phyloP scores from a whole-genome alignment of 2,797 vertebrate species.

The Enteromius thamalakanensis region DNA sequence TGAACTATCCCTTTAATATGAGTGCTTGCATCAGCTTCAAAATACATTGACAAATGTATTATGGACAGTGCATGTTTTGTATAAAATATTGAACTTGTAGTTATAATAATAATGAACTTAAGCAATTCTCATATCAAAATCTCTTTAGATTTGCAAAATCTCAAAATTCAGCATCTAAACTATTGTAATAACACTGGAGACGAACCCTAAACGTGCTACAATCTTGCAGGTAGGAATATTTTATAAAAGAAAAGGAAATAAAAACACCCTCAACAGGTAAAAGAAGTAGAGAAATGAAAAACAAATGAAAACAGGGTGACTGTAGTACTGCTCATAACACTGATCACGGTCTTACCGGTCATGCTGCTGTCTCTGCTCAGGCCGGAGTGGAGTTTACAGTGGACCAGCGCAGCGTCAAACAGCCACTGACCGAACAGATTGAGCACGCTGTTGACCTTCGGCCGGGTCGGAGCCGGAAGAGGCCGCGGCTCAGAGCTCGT shows the following conservation, averaged over 20 bases:
- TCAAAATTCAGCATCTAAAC: slow-evolving; percentile 28
- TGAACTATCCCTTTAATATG: not conserved
- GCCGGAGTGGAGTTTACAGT: slow-evolving; percentile 86
- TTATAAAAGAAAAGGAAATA: slow-evolving; percentile 56
- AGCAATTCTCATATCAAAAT: not conserved
- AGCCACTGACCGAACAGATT: slow-evolving; percentile 93
- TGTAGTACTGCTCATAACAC: slow-evolving; percentile 29
- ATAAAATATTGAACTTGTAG: not conserved
- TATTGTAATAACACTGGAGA: slow-evolving; percentile 35
- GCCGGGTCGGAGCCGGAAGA: slow-evolving; percentile 86
- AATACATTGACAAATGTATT: not conserved
- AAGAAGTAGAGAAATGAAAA: slow-evolving; percentile 56
- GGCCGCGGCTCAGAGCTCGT: slow-evolving; percentile 87
- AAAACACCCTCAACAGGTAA: slow-evolving; percentile 46
- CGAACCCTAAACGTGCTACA: slow-evolving; percentile 62
- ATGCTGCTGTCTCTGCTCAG: slow-evolving; percentile 89
- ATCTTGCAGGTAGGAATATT: slow-evolving; percentile 86
- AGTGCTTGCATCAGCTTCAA: not conserved
- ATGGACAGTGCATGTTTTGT: not conserved
- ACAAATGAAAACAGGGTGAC: slow-evolving; percentile 36
- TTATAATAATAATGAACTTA: not conserved
- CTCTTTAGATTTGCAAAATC: not conserved
- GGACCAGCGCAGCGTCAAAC: slow-evolving; percentile 90
- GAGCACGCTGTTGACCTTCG: slow-evolving; percentile 91
- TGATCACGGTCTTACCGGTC: slow-evolving; percentile 81